Evolutionary conservation across 2,888 invertebrate species (phyloP), one percentile per base, ranked within the genome.

Genomic region (Ceratothoa steindachneri): DNA sequence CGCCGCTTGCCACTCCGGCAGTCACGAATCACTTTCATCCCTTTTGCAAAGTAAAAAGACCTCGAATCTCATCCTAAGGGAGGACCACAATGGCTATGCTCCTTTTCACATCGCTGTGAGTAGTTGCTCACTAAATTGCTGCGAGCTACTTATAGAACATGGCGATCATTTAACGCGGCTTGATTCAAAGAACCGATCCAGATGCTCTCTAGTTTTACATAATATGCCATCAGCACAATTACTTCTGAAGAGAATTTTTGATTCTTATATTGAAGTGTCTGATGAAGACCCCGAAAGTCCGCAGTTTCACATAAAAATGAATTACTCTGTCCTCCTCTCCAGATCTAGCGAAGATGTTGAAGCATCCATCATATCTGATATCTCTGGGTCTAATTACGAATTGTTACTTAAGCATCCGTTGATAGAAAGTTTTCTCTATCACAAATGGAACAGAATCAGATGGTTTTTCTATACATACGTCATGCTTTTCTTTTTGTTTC

Each of bases 111-210:
- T 87, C 67, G 89, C 90, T 1, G 87, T 88, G 64, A 86, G 87
- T 72, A 86, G 88, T 79, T 88, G 89, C 0, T 88, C 88, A 78
- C 86, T 88, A 81, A 88, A 89, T 75, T 87, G 88, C 67, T 87
- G 89, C 51, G 83, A 84, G 79, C 81, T 85, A 55, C 82, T 88
- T 51, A 82, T 88, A 68, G 83, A 85, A 24, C 81, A 83, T 52
- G 85, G 85, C 15, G 84, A 84, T 30, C 84, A 86, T 28, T 84
- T 86, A 66, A 86, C 86, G 82, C 86, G 86, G 22, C 80, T 87
- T 7, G 83, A 83, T 5, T 81, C 81, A 55, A 77, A 80, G 27
- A 82, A 83, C 2, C 82, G 83, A 1, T 84, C 87, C 67, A 87
- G 87, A n/a, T 84, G 87, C 24, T 87, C 87, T 74, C 85, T 87